phyloP scores from a whole-genome alignment of 2,113 vertebrate genomes.

The Poeciliopsis occidentalis region DNA sequence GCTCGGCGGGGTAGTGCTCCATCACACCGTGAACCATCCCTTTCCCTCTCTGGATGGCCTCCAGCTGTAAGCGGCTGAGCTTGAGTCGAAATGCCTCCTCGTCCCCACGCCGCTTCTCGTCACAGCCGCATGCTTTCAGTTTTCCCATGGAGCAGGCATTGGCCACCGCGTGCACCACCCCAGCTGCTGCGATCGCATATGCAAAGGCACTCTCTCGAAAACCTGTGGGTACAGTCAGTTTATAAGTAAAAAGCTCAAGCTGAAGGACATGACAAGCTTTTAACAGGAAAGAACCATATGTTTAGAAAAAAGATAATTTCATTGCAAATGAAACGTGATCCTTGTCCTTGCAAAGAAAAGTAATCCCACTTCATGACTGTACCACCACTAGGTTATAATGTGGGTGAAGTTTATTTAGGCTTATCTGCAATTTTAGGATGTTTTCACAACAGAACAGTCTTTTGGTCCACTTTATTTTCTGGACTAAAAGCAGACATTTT shows the following conservation, averaged over 20 bases:
- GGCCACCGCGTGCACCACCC: slow-evolving; percentile 94
- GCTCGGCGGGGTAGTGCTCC: slow-evolving; percentile 88
- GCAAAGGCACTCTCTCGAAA: slow-evolving; percentile 97
- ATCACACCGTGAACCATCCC: slow-evolving; percentile 96
- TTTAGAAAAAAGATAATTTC: too few relatives aligned
- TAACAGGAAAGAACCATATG: not conserved
- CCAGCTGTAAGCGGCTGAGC: slow-evolving; percentile 92
- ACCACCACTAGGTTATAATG: too few relatives aligned
- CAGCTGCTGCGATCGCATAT: slow-evolving; percentile 92
- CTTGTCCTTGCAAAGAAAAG: too few relatives aligned
- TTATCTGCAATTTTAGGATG: too few relatives aligned
- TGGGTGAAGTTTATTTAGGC: too few relatives aligned
- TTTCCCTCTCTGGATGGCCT: slow-evolving; percentile 94
- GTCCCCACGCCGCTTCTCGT: slow-evolving; percentile 90
- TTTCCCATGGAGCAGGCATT: slow-evolving; percentile 97
- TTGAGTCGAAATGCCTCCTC: slow-evolving; percentile 95
- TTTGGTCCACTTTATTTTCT: too few relatives aligned
- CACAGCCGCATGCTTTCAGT: slow-evolving; percentile 92
- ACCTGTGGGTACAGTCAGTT: slow-evolving; percentile 74
- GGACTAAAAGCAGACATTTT: too few relatives aligned
- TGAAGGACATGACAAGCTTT: not conserved
- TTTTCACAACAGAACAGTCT: too few relatives aligned
- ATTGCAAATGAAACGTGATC: too few relatives aligned
- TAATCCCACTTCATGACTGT: too few relatives aligned
- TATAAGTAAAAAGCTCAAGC: not conserved